These are phyloP conservation scores for Egretta garzetta DNA, from an alignment of 2,113 vertebrate genomes.

Conservation along the genomic window DNA sequence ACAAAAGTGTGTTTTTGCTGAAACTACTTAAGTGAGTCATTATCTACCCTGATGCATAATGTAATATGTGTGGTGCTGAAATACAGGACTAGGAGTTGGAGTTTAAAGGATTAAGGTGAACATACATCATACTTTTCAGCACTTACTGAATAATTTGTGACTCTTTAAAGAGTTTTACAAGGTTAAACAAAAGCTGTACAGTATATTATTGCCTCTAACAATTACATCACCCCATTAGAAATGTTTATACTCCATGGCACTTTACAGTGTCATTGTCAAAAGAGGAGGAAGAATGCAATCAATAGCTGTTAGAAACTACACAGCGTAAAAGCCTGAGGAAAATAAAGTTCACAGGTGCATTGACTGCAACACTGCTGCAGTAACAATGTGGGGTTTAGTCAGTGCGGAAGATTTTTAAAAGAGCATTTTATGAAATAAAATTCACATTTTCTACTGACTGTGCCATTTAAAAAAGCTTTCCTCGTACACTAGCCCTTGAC, in stretches of 20 bases:
- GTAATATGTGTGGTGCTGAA: not conserved
- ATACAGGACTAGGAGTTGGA: not conserved
- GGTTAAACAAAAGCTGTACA: not conserved
- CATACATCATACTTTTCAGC: not conserved
- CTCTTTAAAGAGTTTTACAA: not conserved
- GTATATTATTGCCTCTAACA: not conserved
- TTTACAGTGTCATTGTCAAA: not conserved
- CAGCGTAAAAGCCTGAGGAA: not conserved
- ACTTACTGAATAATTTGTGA: not conserved
- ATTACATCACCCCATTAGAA: not conserved
- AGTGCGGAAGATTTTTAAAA: not conserved
- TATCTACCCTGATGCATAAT: not conserved
- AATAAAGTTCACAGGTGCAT: not conserved
- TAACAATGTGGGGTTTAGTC: not conserved
- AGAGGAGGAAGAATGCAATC: not conserved
- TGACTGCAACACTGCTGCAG: not conserved
- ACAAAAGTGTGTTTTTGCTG: not conserved
- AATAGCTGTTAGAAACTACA: not conserved
- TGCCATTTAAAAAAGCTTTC: not conserved
- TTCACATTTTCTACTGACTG: not conserved
- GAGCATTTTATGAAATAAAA: not conserved
- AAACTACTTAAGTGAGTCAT: not conserved
- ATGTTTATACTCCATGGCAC: not conserved
- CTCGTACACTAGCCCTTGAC: not conserved
- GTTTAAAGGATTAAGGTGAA: not conserved